These are phyloP conservation scores for Petroica traversi DNA, from an alignment of 2,113 vertebrate species.

Conservation along the genomic window DNA sequence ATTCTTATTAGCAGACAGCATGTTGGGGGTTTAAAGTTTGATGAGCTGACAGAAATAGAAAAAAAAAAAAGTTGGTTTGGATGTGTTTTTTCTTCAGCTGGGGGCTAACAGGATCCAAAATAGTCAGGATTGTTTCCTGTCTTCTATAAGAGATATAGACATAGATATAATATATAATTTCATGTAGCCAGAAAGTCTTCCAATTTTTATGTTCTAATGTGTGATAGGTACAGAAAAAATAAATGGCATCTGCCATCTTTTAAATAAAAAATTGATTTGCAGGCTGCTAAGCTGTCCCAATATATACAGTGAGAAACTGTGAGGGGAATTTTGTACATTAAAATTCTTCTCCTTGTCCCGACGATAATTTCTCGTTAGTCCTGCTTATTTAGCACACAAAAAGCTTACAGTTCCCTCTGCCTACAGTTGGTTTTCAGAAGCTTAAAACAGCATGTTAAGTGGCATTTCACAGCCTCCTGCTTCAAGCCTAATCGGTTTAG, in stretches of 20 bases:
- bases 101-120: neutral
- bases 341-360: neutral
- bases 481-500: neutral
- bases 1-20: neutral
- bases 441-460: neutral
- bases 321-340: neutral
- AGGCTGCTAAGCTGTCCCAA: neutral
- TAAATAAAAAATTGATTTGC: neutral
- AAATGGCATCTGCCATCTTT: neutral
- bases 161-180: neutral
- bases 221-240: neutral
- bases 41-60: neutral
- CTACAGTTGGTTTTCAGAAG: neutral
- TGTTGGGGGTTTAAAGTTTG: neutral
- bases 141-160: neutral
- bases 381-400: neutral
- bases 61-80: neutral
- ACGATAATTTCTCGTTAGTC: neutral
- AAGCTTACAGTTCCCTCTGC: neutral
- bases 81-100: neutral
- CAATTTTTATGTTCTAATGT: neutral
- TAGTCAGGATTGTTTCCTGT: neutral
- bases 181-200: neutral
- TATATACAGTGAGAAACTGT: neutral
- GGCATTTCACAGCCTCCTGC: conserved; percentile 6